phyloP scores from a whole-genome alignment of 1,140 invertebrate genomes.

The Sweltsa coloradensis region DNA sequence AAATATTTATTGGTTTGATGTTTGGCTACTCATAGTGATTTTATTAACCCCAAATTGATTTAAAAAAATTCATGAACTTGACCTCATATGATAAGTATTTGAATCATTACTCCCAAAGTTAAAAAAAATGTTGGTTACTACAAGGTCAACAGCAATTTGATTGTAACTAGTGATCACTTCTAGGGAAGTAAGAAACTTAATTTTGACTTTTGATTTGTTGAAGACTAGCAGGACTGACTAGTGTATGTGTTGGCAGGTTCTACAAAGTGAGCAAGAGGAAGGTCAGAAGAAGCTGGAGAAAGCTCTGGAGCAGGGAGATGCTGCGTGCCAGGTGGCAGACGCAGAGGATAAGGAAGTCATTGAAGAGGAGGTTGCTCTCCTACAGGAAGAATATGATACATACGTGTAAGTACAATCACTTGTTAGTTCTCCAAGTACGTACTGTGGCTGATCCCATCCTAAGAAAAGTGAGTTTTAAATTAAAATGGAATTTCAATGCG shows the following conservation, averaged over 20 bases:
- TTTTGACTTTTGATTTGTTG: no score
- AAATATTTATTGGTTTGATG: no score
- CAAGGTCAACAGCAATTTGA: no score
- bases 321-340: conserved; percentile 67
- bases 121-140: no score
- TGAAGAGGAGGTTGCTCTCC: conserved; percentile 76
- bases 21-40: no score
- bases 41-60: no score
- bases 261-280: conserved; percentile 67
- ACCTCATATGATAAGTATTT: no score
- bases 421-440: neutral
- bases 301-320: conserved; percentile 68
- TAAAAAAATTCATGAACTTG: no score
- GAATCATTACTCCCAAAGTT: no score
- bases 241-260: conserved; percentile 29
- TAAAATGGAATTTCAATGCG: no score
- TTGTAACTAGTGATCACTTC: no score
- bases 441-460: neutral
- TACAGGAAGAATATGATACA: conserved; percentile 79
- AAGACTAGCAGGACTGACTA: neutral
- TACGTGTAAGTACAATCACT: conserved; percentile 47
- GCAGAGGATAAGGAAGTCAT: conserved; percentile 81
- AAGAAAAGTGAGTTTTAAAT: neutral
- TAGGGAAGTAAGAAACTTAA: no score
- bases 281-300: conserved; percentile 70